Evolutionary conservation across 2,797 vertebrate genomes (phyloP).

Genomic region (Sylvilagus floridanus): DNA sequence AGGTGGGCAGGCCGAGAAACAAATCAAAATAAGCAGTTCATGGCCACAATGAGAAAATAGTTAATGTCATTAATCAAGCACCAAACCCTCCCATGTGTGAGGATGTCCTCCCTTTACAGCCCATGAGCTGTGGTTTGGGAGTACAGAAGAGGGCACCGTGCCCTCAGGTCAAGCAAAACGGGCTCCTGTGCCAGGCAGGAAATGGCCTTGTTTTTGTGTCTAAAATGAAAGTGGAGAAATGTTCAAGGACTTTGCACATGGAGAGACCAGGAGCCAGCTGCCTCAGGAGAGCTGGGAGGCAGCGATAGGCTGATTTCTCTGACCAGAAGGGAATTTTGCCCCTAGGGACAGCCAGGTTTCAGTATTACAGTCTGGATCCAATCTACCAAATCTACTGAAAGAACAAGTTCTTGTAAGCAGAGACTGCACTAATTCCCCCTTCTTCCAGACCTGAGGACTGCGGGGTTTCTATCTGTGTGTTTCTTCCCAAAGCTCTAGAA

Average conservation of each 20-base stretch:
- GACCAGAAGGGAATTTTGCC: slow-evolving; percentile 35
- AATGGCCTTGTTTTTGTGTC: slow-evolving; percentile 68
- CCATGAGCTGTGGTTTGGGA: slow-evolving; percentile 72
- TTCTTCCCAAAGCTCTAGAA: slow-evolving; percentile 19
- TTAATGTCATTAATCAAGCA: slow-evolving; percentile 66
- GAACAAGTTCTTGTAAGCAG: slow-evolving; percentile 29
- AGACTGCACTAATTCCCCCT: neutral
- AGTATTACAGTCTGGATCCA: neutral
- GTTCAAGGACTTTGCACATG: slow-evolving; percentile 70
- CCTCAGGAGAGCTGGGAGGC: neutral
- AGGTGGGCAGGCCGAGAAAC: slow-evolving; percentile 58
- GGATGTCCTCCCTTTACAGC: slow-evolving; percentile 63
- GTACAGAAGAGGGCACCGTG: slow-evolving; percentile 50
- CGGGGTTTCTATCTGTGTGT: neutral
- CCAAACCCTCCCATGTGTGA: neutral
- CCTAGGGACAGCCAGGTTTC: neutral
- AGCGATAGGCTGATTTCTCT: slow-evolving; percentile 32
- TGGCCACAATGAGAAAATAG: slow-evolving; percentile 44
- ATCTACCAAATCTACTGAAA: neutral
- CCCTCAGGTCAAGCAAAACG: slow-evolving; percentile 62
- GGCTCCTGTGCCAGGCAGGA: slow-evolving; percentile 55
- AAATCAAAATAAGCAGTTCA: slow-evolving; percentile 62
- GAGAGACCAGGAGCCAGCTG: slow-evolving; percentile 44
- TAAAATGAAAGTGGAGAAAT: slow-evolving; percentile 68
- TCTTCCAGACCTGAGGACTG: slow-evolving; percentile 6